Evolutionary conservation across 2,797 vertebrate species (phyloP), one percentile per base, ranked within the genome.

Genomic region (Phataginus tetradactyla): DNA sequence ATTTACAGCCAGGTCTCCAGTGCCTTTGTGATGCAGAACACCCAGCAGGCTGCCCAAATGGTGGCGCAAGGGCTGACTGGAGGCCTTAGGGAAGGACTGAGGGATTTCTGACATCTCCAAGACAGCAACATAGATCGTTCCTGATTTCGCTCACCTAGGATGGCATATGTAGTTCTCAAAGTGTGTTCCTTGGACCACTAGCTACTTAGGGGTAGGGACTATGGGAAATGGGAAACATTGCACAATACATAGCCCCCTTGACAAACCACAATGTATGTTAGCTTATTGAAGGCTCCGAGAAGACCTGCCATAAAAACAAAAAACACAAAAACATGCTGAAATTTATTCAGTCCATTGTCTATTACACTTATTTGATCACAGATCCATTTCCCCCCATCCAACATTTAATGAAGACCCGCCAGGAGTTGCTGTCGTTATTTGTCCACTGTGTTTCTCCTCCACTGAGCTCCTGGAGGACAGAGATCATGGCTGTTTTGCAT

Each of bases 51-150:
- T 20, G 21, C 25, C 7, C 66, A 49, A 27, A 57, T 0, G 2
- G 9, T 37, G 77, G 49, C 9, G 4, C 0, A 1, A 32, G 49
- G 32, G 18, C 13, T 7, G 18, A 57, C 0, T 3, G n/a, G 13
- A 27, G 42, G n/a, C 25, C 0, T 21, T 23, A 27, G 20, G 12
- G 29, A 72, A 37, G 55, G 57, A 17, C 39, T 15, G 51, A 51
- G 10, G 45, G 45, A 75, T n/a, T 75, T 51, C 29, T n/a, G 45
- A n/a, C 3, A 18, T n/a, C 45, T n/a, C 45, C 18, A n/a, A n/a
- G 72, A n/a, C 29, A 13, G 29, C 1, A 11, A 51, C 72, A n/a
- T 3, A n/a, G 17, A 27, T n/a, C 7, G 45, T 51, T 51, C 72
- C 29, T n/a, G 45, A 75, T 45, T 42, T 51, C 10, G 21, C 0